Base-by-base conservation (phyloP, 2,113 vertebrate species). In the Gopherus flavomarginatus region DNA sequence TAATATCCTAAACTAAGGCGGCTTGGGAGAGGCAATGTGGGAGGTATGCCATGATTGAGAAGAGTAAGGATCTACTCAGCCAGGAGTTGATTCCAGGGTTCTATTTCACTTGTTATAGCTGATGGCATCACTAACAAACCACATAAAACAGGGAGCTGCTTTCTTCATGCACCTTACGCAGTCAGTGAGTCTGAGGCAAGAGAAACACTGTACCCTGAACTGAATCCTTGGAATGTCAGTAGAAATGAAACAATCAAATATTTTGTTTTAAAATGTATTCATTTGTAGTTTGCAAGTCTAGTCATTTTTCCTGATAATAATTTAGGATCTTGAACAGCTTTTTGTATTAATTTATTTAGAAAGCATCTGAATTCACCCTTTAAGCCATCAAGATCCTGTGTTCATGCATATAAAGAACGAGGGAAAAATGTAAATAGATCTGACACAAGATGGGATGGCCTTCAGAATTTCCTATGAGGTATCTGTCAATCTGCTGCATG, bases 321-420 rank as follows among this genome's bases (percentile, higher is more conserved):
- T 44, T 52, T 7, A 54, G 14, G 9, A 19, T 54, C 94, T 87
- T 69, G 44, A 88, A 91, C 69, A 87, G 80, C 2, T 44, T 13
- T 62, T 83, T 59, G 85, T 62, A 59, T 83, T 92, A 44, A 79
- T 87, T 77, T 72, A 38, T 72, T 95, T 91, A 90, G 95, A 97
- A 96, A 95, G 90, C 95, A 95, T 38, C 31, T 81, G 47, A 47
- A 95, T 65, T 96, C 96, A 57, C 84, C 16, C 93, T 85, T 94
- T 86, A 97, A 94, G 85, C 94, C 83, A 82, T 83, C 69, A 16
- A 96, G 93, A 95, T n/a, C 86, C 92, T 95, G 91, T 95, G 97
- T 90, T 92, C 88, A 90, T 94, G 96, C 94, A 96, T 24, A 77
- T 44, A 44, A 77, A 77, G 22, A 44, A 44, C 5, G 21, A 44